Conservation (phyloP, 2,797 vertebrate species). For the Distichodus sexfasciatus region DNA sequence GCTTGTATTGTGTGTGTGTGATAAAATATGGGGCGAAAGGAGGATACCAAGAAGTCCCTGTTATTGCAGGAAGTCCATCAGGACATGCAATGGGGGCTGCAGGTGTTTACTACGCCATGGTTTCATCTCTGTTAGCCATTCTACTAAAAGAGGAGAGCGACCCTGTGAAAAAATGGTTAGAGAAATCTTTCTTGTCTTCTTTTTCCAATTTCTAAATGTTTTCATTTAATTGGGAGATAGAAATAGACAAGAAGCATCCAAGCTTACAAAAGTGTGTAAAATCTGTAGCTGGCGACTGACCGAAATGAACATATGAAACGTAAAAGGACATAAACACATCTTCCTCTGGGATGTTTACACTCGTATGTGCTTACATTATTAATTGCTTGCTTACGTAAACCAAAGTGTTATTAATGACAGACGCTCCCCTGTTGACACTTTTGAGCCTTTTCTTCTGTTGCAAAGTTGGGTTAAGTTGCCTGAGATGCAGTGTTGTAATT, state of each 20-base stretch:
- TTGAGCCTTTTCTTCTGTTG: background rate
- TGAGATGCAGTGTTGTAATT: no score
- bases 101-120: conserved; percentile 78
- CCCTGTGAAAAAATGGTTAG: conserved; percentile 66
- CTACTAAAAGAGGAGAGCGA: conserved; percentile 56
- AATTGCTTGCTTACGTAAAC: background rate
- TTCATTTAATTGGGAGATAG: no score
- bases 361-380: background rate
- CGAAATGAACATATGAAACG: background rate
- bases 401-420: background rate
- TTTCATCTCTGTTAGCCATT: conserved; percentile 69
- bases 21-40: no score
- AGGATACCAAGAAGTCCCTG: no score
- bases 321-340: background rate
- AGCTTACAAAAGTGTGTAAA: background rate
- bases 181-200: conserved; percentile 34
- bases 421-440: background rate
- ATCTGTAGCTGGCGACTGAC: background rate
- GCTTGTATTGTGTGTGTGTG: no score
- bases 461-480: background rate
- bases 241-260: background rate
- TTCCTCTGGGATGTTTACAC: background rate
- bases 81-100: conserved; percentile 83
- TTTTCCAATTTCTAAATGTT: background rate
- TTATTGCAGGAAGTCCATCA: conserved; percentile 75